Evolutionary conservation across 2,113 vertebrate species (phyloP).

Genomic region (Athene cunicularia): DNA sequence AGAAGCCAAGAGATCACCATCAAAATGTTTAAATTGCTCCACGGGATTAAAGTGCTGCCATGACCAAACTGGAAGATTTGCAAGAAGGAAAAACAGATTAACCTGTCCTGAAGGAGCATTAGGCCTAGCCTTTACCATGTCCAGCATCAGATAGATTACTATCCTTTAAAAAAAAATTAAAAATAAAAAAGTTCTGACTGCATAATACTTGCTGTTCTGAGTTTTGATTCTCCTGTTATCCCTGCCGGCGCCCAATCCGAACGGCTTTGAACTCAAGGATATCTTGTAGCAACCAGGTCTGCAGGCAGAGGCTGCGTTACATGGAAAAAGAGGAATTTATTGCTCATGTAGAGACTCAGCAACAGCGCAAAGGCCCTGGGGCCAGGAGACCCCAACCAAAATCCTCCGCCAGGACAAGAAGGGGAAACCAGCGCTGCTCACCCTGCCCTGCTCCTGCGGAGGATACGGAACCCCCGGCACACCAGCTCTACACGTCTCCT

Average conservation of each 20-base stretch:
- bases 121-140: background rate
- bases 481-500: background rate
- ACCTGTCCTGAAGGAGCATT: background rate
- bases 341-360: background rate
- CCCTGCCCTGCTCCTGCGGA: background rate
- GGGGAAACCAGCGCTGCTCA: fast-evolving
- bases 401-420: background rate
- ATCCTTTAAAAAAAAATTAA: background rate
- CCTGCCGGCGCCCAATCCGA: background rate
- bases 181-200: background rate
- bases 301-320: background rate
- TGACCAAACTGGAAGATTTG: background rate
- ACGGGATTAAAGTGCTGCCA: background rate
- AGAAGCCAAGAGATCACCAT: background rate
- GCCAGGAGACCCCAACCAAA: background rate
- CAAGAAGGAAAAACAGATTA: background rate
- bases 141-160: background rate
- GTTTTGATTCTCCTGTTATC: background rate
- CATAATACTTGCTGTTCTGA: background rate
- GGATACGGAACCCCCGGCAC: background rate
- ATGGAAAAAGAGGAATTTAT: background rate
- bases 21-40: background rate
- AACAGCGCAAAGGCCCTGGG: background rate
- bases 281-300: background rate
- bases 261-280: background rate